phyloP scores from a whole-genome alignment of 2,797 vertebrate genomes.

The Crocodylus rhombifer region DNA sequence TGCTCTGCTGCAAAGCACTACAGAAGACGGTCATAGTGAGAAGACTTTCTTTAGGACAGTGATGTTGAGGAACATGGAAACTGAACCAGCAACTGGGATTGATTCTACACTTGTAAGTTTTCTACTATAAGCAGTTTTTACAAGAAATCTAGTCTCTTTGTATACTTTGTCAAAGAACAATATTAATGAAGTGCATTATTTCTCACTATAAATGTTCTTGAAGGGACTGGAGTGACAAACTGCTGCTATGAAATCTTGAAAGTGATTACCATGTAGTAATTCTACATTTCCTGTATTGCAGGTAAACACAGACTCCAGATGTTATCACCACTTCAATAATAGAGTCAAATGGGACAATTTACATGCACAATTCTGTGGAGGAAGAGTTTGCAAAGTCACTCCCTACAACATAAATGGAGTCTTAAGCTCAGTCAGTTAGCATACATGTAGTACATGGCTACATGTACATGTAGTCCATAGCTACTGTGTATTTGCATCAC shows the following conservation, averaged over 20 bases:
- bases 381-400: not conserved
- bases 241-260: not conserved
- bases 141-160: not conserved
- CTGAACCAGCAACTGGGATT: not conserved
- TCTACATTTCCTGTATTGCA: not conserved
- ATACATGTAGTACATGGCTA: not conserved
- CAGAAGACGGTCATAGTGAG: too few relatives aligned
- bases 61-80: not conserved
- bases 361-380: not conserved
- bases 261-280: not conserved
- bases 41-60: not conserved
- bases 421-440: not conserved
- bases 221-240: not conserved
- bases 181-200: not conserved
- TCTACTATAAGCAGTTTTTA: not conserved
- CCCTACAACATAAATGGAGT: not conserved
- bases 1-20: not conserved
- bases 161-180: not conserved
- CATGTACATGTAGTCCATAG: not conserved
- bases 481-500: not conserved
- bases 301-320: not conserved
- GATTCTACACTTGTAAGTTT: not conserved
- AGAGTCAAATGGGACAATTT: not conserved
- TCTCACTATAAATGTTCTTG: not conserved
- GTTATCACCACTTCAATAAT: not conserved